Percentiles rank a stretch among this genome's conserved stretches.
These are phyloP conservation scores for Meiosimyza platycephala DNA, from an alignment of 2,888 invertebrate species.

Conservation along the genomic window DNA sequence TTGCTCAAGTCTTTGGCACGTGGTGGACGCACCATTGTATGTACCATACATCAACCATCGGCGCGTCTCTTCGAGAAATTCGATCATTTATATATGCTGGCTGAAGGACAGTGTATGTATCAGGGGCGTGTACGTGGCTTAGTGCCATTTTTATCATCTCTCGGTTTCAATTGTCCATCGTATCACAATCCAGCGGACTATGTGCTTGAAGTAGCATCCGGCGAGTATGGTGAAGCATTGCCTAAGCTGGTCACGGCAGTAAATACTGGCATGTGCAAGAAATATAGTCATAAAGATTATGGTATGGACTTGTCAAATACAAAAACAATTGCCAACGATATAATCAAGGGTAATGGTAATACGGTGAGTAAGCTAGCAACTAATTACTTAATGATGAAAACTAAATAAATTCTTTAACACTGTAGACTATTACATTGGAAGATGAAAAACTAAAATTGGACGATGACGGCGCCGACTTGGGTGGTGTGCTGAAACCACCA, in stretches of 20 bases:
- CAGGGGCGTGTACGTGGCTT: constrained; percentile 85
- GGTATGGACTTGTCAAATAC: constrained; percentile 51
- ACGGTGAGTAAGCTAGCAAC: constrained; percentile 15
- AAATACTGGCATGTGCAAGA: constrained; percentile 81
- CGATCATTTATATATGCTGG: constrained; percentile 90
- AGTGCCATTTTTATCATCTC: constrained; percentile 87
- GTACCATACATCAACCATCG: constrained; percentile 96
- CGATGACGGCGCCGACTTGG: constrained; percentile 58
- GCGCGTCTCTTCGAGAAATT: constrained; percentile 96
- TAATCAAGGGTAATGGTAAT: constrained; percentile 65
- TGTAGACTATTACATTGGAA: constrained; percentile 64
- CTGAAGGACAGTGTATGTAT: constrained; percentile 94
- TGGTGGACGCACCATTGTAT: constrained; percentile 91
- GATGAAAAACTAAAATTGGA: constrained; percentile 70
- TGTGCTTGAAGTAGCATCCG: constrained; percentile 95
- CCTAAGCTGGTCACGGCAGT: constrained; percentile 87
- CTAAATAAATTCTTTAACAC: not conserved
- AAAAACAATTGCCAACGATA: constrained; percentile 71
- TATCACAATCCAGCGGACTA: constrained; percentile 98
- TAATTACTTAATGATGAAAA: constrained; percentile 48
- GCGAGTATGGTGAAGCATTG: constrained; percentile 92
- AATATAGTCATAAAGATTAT: constrained; percentile 67
- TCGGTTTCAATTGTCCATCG: constrained; percentile 90
- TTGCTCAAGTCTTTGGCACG: constrained; percentile 88
- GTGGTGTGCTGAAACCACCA: constrained; percentile 68